phyloP scores from a whole-genome alignment of 2,797 vertebrate genomes.

The Acrossocheilus fasciatus region DNA sequence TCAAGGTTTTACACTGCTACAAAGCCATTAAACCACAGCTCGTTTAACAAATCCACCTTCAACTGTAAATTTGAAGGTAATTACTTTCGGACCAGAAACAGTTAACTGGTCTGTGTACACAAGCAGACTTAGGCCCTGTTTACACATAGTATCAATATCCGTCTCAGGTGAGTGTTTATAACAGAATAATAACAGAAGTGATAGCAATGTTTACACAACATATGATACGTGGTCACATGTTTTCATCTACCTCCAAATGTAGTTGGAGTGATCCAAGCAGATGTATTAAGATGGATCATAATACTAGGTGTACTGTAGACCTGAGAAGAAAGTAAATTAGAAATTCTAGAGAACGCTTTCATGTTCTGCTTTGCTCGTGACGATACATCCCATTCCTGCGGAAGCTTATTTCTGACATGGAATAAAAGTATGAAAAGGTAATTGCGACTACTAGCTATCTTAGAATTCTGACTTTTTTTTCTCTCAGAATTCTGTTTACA shows the following conservation, averaged over 20 bases:
- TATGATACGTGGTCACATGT: neutral
- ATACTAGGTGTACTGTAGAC: neutral
- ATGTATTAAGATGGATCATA: neutral
- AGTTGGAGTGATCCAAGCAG: neutral
- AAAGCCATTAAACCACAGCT: neutral
- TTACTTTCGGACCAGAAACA: neutral
- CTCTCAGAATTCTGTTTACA: too few species aligned
- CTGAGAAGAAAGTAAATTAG: neutral
- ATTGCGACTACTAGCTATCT: neutral
- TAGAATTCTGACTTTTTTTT: neutral
- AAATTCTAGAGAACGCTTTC: neutral
- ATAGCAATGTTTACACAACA: slow-evolving; percentile 16
- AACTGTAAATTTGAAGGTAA: neutral
- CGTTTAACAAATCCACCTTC: neutral
- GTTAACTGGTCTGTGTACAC: neutral
- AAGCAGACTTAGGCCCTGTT: neutral
- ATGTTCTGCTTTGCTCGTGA: neutral
- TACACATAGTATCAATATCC: neutral
- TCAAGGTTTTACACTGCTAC: neutral
- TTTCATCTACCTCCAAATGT: neutral
- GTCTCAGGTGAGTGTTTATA: neutral
- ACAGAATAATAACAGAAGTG: neutral
- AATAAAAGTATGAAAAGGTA: neutral
- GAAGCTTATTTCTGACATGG: neutral
- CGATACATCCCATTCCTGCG: neutral